Base-by-base conservation (phyloP, 2,113 vertebrate genomes). In the Ictalurus furcatus region DNA sequence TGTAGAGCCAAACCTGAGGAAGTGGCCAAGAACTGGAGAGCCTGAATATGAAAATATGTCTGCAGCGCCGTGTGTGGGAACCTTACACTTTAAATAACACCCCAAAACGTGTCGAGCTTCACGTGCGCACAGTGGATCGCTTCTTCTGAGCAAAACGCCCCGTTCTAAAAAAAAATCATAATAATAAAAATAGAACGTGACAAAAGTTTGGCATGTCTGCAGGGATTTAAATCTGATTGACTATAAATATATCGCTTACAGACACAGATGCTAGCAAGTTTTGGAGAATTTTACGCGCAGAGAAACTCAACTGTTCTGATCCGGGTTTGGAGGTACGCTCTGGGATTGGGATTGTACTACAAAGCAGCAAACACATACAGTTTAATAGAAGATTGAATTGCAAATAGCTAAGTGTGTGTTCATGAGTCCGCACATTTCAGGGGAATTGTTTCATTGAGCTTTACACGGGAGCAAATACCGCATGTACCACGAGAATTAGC, bases 151-250 rank as follows among this genome's bases (percentile, higher is more conserved):
- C 34, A 92, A 85, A 92, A 73, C 85, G 4, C 58, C 34, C 79
- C 48, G 89, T 92, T 88, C 40, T 13, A 88, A 90, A 88, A 90
- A 89, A 91, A 93, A 93, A 0, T 56, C 14, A 48, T 48, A 48
- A 48, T 48, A 14, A 56, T 13, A 54, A 13, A 2, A 5, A 80
- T 58, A 44, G 56, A 83, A 61, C 21, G 90, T 90, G 94, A 95
- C 93, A 91, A 92, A 65, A 88, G 80, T 93, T 90, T 95, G 94
- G 93, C 94, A 91, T 52, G 12, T 37, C 82, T 13, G 48, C 58
- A 44, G 30, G 19, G 34, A 83, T 40, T 61, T 61, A 6, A 25
- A 40, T 63, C 34, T 34, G 56, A 82, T 25, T 61, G 56, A 34
- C 79, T 89, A 93, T 89, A 93, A 92, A 93, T 91, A 88, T 88